Conservation (phyloP, 2,113 vertebrate species). For the Lophius piscatorius region DNA sequence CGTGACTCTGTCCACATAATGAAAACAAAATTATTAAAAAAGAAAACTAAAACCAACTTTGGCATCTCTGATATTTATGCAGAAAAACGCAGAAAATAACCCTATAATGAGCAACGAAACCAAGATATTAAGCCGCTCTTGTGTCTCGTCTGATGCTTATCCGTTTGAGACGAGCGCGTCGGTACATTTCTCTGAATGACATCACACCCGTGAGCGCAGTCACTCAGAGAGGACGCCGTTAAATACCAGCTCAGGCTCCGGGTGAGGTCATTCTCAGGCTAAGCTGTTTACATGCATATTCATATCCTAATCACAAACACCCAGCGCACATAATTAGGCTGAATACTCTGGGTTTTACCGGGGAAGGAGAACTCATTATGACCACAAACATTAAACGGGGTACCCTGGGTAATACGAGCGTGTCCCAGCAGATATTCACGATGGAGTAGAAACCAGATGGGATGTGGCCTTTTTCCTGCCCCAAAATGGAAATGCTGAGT, state of each 20-base stretch:
- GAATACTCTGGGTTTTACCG: slow-evolving; percentile 43
- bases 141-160: no score
- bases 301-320: slow-evolving; percentile 59
- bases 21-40: no score
- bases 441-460: slow-evolving; percentile 47
- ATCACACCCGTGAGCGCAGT: slow-evolving; percentile 11
- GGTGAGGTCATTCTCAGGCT: slow-evolving; percentile 56
- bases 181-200: no score
- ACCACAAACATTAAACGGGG: slow-evolving; percentile 36
- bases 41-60: no score
- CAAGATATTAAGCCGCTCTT: no score
- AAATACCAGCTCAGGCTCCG: slow-evolving; percentile 29
- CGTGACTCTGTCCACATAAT: no score
- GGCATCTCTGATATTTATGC: no score
- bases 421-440: slow-evolving; percentile 24
- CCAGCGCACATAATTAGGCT: slow-evolving; percentile 55
- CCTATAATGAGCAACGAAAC: no score
- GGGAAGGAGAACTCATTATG: slow-evolving; percentile 34
- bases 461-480: slow-evolving; percentile 40
- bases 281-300: slow-evolving; percentile 67
- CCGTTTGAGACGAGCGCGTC: no score
- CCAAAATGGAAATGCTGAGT: slow-evolving; percentile 36
- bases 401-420: slow-evolving; percentile 37
- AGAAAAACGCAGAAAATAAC: no score
- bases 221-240: slow-evolving; percentile 8